Evolutionary conservation across 1,140 invertebrate species (phyloP), one percentile per base, ranked within the genome.

Genomic region (Potamilus streckersoni): DNA sequence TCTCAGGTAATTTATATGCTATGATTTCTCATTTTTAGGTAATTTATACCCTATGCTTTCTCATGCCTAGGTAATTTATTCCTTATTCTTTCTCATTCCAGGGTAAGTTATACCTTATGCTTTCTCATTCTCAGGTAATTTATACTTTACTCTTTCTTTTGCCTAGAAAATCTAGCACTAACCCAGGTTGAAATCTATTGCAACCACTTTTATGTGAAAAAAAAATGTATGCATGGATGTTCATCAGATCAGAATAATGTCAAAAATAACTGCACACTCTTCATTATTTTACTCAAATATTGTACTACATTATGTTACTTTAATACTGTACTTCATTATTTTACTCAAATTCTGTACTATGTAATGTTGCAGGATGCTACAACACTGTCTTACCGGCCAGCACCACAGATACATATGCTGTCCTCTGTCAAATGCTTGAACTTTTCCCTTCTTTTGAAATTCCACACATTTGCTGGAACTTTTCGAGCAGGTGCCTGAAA

Each of bases 391-490:
- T 84, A 90, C 89, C 85, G 87, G 78, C 89, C 89, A 81, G 89
- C 86, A 14, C 89, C 89, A 86, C 89, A 90, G 38, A 84, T 79
- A 83, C 89, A 90, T 3, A 85, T 72, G 59, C 88, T 87, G 59
- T 84, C 84, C 23, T 90, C 88, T 65, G 85, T 84, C 5, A 90
- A 73, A 84, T 90, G 88, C 71, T 87, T 87, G 65, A 89, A 86
- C 56, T 82, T 84, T 27, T 90, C 88, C 72, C 86, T 71, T 75
- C 87, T 75, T 64, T 85, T 83, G 73, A 84, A 82, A 73, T 85
- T 86, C 89, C 89, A 90, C 16, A 89, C 83, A 82, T 87, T 90
- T 17, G 84, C 84, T 68, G 89, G 85, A n/a, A 82, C 80, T 68
- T 84, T 84, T 20, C 84, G 79, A 8, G 79, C 20, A 56, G 76